Percentiles rank a stretch among this genome's conserved stretches.
Conservation (phyloP, 2,888 invertebrate genomes). For the Nezara viridula region DNA sequence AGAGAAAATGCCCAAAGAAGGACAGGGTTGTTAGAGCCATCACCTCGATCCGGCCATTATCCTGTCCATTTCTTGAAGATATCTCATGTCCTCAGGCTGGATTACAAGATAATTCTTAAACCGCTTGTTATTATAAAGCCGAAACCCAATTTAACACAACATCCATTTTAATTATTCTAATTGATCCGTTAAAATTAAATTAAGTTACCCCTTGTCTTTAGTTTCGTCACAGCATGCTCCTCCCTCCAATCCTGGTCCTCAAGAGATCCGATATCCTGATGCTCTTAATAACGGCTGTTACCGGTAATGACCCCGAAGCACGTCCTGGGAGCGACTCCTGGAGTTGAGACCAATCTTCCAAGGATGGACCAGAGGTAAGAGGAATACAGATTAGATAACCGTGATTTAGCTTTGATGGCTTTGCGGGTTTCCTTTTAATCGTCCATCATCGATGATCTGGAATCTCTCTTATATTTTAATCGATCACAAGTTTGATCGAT, state of each 20-base stretch:
- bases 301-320: not conserved
- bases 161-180: constrained; percentile 2
- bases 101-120: not conserved
- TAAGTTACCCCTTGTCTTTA: not conserved
- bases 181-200: constrained; percentile 36
- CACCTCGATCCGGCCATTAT: not conserved
- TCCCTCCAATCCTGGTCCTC: not conserved
- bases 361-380: not conserved
- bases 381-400: not conserved
- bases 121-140: not conserved
- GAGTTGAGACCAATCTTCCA: constrained; percentile 17
- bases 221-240: not conserved
- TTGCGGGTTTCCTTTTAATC: not conserved
- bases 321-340: not conserved
- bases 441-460: not conserved
- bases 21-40: not conserved
- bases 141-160: not conserved
- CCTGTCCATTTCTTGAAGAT: not conserved
- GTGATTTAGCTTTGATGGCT: constrained; percentile 31
- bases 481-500: constrained; percentile 3
- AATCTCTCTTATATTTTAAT: not conserved
- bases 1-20: not conserved
- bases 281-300: not conserved
- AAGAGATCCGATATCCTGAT: not conserved
- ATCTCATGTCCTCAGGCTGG: not conserved